Evolutionary conservation across 2,113 vertebrate genomes (phyloP).

Genomic region (Capra hircus): DNA sequence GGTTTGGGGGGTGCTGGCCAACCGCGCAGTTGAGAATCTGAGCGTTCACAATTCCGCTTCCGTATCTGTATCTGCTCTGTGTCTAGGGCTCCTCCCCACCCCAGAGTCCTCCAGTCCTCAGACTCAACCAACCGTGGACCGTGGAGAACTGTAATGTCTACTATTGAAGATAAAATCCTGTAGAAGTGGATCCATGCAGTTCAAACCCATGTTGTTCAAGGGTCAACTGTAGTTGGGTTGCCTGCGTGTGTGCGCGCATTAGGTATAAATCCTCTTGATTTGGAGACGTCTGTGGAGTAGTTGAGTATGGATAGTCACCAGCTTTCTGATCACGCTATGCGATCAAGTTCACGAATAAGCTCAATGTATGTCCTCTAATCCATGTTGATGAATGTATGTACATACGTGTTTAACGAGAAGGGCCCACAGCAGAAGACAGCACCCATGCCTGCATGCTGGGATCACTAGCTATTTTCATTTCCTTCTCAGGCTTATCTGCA

Average conservation of each 20-base stretch:
- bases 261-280: not conserved
- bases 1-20: not conserved
- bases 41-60: not conserved
- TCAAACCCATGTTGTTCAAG: not conserved
- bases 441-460: not conserved
- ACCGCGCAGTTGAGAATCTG: no score
- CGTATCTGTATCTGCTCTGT: no score
- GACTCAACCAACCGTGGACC: not conserved
- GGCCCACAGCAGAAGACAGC: not conserved
- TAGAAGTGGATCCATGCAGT: not conserved
- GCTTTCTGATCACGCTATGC: rapidly evolving
- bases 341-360: not conserved
- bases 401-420: not conserved
- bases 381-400: not conserved
- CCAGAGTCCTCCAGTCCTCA: not conserved
- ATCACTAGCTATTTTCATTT: not conserved
- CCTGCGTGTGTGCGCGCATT: not conserved
- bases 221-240: not conserved
- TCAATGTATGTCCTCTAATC: not conserved
- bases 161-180: not conserved
- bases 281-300: not conserved
- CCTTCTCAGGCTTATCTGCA: not conserved
- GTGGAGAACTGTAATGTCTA: rapidly evolving
- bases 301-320: not conserved
- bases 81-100: not conserved